Evolutionary conservation across 2,888 invertebrate species (phyloP), one percentile per base, ranked within the genome.

Genomic region (Lamellibrachia columna): DNA sequence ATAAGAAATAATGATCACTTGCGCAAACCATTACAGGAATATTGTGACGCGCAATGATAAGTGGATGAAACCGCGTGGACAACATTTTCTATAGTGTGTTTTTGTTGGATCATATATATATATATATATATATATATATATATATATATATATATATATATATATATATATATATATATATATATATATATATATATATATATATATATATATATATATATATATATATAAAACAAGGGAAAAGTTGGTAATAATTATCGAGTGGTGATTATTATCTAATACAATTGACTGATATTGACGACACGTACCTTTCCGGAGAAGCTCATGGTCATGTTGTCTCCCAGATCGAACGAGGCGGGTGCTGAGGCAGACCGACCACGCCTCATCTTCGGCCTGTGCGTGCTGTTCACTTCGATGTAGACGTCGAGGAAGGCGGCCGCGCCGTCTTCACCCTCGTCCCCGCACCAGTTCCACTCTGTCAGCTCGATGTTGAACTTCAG

Each of bases 401-500:
- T 75, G 22, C 75, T 75, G 75, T 75, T 75, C 0, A 75, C 22
- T 15, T 75, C 75, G 75, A 75, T n/a, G 75, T 75, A 75, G 75
- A 75, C 75, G 75, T 75, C 75, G 22, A 75, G n/a, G 75, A 75
- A 75, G 75, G 75, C 75, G 75, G 75, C 75, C 22, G 75, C 75
- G 22, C 75, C 75, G 11, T 75, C 75, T 3, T 22, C 22, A 22
- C 75, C 75, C 75, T 75, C 22, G 22, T 75, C 75, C 75, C 75
- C 75, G 75, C 75, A 75, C 75, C 75, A 75, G n/a, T n/a, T 75
- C 75, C 75, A 75, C 75, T 75, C 75, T 22, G 22, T 75, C 75
- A 75, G n/a, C 75, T 75, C 75, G 75, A 75, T 75, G 75, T 75
- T 75, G 75, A 75, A 75, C 22, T 75, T 75, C 75, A 75, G 75